These are phyloP conservation scores for Leucophenga varia DNA, from an alignment of 1,140 invertebrate species.

Conservation along the genomic window DNA sequence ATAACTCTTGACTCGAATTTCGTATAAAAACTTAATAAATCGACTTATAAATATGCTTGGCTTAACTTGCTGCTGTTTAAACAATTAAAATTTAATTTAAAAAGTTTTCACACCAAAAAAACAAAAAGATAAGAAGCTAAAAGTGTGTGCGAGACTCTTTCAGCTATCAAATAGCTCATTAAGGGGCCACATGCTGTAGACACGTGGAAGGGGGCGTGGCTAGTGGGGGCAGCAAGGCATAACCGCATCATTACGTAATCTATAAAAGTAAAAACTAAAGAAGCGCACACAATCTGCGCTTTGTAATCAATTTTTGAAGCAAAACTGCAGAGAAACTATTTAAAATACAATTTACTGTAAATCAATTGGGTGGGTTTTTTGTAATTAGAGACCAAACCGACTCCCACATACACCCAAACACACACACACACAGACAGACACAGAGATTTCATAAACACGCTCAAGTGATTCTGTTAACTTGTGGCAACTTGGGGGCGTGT, in stretches of 20 bases:
- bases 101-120: constrained; percentile 32
- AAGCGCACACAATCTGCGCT: constrained; percentile 8
- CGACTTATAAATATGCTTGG: constrained; percentile 6
- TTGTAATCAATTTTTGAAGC: constrained; percentile 20
- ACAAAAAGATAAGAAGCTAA: constrained; percentile 2
- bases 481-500: background rate
- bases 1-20: no score
- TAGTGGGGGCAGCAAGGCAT: background rate
- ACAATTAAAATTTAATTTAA: constrained; percentile 47
- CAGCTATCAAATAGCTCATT: constrained; percentile 36
- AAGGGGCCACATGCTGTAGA: constrained; percentile 34
- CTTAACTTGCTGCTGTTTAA: constrained; percentile 30
- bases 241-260: constrained; percentile 31
- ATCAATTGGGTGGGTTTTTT: constrained; percentile 41
- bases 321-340: constrained; percentile 38
- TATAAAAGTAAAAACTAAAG: constrained; percentile 4
- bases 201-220: constrained; percentile 5
- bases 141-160: constrained; percentile 2
- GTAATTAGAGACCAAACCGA: constrained; percentile 36
- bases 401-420: constrained; percentile 5
- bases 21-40: no score
- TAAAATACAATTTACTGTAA: constrained; percentile 47
- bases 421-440: constrained; percentile 10
- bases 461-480: constrained; percentile 45
- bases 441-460: constrained; percentile 41